A percentile compares a stretch with the other conserved stretches of the same genome.
Evolutionary conservation across 2,888 invertebrate genomes (phyloP).

Genomic region (Pseudoips prasinana): DNA sequence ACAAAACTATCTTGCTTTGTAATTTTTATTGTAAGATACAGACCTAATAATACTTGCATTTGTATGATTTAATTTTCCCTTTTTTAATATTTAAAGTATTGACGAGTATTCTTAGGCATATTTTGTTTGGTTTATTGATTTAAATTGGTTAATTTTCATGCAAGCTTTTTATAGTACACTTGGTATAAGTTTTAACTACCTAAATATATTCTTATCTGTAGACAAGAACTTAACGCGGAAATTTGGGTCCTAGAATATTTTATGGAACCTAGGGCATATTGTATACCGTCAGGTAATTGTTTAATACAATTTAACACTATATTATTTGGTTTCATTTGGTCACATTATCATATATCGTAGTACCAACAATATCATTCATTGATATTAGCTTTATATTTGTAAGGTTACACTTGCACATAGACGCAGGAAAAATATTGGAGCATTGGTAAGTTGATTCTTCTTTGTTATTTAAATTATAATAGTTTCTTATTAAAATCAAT

Average conservation of each 20-base stretch:
- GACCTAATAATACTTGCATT: slow-evolving; percentile 18
- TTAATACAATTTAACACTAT: slow-evolving; percentile 72
- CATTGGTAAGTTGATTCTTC: slow-evolving; percentile 31
- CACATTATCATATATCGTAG: slow-evolving; percentile 26
- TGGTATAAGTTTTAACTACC: slow-evolving; percentile 24
- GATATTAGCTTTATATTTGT: background rate
- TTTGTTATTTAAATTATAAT: slow-evolving; percentile 7
- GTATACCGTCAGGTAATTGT: slow-evolving; percentile 52
- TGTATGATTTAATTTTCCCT: slow-evolving; percentile 10
- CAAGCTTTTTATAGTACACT: slow-evolving; percentile 30
- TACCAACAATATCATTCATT: slow-evolving; percentile 9
- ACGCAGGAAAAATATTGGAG: slow-evolving; percentile 13
- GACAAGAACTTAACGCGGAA: slow-evolving; percentile 19
- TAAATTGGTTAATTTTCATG: slow-evolving; percentile 10
- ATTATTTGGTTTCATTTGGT: slow-evolving; percentile 51
- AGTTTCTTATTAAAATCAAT: too few relatives aligned
- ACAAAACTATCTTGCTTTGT: slow-evolving; percentile 48
- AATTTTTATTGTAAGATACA: slow-evolving; percentile 34
- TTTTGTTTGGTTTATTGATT: background rate
- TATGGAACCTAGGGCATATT: slow-evolving; percentile 45
- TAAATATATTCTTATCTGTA: slow-evolving; percentile 27
- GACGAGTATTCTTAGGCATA: slow-evolving; percentile 2
- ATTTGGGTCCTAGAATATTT: slow-evolving; percentile 31
- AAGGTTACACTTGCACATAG: slow-evolving; percentile 33
- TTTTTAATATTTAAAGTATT: slow-evolving; percentile 8